Percentiles rank a stretch among this genome's conserved stretches.
Conservation (phyloP, 2,797 vertebrate species). For the Squalus acanthias region DNA sequence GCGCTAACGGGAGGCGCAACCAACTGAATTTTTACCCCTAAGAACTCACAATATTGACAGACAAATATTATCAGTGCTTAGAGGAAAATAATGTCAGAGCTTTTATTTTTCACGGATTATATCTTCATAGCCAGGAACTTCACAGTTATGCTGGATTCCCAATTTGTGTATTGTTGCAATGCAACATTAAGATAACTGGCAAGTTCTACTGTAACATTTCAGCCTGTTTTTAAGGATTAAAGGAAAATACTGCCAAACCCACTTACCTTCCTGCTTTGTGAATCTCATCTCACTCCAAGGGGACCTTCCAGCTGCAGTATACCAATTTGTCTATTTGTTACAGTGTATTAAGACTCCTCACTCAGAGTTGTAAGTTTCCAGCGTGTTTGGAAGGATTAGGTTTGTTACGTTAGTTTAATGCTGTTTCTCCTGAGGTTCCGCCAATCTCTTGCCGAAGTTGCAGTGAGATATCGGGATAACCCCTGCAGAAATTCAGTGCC, state of each 20-base stretch:
- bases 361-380: not conserved
- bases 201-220: not conserved
- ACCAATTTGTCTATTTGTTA: not conserved
- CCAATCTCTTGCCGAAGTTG: not conserved
- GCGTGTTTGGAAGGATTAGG: not conserved
- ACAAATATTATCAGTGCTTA: not conserved
- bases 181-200: not conserved
- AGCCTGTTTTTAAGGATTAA: not conserved
- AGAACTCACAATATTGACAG: not conserved
- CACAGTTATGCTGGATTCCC: not conserved
- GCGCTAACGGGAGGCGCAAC: too few species aligned
- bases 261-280: not conserved
- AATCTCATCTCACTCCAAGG: not conserved
- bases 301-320: not conserved
- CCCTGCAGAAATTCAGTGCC: not conserved
- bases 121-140: not conserved
- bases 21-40: too few species aligned
- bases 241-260: not conserved
- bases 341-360: not conserved
- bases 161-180: not conserved
- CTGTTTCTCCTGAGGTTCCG: not conserved
- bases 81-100: not conserved
- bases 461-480: not conserved
- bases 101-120: not conserved
- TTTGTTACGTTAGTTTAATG: not conserved